phyloP scores from a whole-genome alignment of 2,797 vertebrate genomes.

The Cacajao melanocephalus region DNA sequence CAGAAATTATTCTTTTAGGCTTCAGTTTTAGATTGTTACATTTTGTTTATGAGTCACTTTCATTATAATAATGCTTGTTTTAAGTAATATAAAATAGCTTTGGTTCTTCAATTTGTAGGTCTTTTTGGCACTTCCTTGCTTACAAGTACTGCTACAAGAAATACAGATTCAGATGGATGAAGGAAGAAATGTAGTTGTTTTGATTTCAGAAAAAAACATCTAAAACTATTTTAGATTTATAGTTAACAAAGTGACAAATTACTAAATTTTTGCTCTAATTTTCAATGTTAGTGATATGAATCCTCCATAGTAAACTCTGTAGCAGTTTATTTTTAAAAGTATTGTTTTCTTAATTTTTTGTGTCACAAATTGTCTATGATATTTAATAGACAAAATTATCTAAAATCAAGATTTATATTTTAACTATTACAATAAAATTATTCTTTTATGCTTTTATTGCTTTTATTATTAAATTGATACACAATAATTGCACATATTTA shows the following conservation, averaged over 20 bases:
- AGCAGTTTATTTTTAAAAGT: background rate
- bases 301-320: background rate
- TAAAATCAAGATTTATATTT: background rate
- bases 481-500: background rate
- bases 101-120: background rate
- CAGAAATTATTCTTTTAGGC: background rate
- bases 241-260: background rate
- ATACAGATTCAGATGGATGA: background rate
- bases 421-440: background rate
- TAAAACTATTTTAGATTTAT: background rate
- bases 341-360: background rate
- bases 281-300: background rate
- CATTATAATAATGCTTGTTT: background rate
- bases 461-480: background rate
- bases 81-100: background rate
- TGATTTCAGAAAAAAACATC: background rate
- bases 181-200: constrained; percentile 25
- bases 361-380: background rate
- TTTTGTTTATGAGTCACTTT: background rate
- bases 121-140: background rate
- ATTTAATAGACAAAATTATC: background rate
- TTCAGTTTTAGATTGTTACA: background rate
- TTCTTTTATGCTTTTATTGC: background rate
- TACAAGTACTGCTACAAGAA: background rate
- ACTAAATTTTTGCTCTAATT: background rate